Conservation (phyloP, 1,140 invertebrate species). For the Pantala flavescens region DNA sequence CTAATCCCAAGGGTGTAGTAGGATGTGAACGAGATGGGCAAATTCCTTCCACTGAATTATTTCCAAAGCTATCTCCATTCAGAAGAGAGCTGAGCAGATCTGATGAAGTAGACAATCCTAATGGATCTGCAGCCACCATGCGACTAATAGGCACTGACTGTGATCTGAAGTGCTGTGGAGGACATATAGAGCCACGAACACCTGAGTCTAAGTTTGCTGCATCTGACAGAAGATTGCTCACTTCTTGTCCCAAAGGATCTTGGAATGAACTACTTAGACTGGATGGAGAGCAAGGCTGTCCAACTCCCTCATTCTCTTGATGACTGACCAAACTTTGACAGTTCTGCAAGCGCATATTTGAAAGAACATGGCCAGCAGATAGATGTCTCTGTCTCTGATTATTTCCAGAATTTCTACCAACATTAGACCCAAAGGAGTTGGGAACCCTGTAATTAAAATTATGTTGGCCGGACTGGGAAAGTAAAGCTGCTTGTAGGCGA, state of each 20-base stretch:
- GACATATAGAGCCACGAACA: not conserved
- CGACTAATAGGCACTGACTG: constrained; percentile 65
- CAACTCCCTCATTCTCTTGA: not conserved
- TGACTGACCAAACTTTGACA: constrained; percentile 7
- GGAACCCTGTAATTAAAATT: not conserved
- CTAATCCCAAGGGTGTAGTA: constrained; percentile 23
- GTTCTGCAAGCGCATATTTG: not conserved
- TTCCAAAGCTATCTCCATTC: not conserved
- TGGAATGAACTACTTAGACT: constrained; percentile 18
- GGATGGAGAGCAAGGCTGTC: not conserved
- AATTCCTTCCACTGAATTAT: constrained; percentile 17
- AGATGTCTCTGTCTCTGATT: constrained; percentile 15
- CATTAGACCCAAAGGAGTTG: not conserved
- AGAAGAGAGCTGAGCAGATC: not conserved
- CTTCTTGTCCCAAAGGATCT: constrained; percentile 40
- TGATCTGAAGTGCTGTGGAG: constrained; percentile 37
- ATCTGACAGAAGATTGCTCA: constrained; percentile 42
- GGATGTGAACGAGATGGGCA: constrained; percentile 24
- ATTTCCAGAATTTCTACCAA: not conserved
- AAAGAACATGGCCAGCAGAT: constrained; percentile 17
- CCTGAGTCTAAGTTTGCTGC: constrained; percentile 14
- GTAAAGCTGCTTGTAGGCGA: not conserved
- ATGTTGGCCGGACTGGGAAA: not conserved
- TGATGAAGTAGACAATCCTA: constrained; percentile 14
- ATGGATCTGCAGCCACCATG: constrained; percentile 33